A percentile compares a stretch with the other conserved stretches of the same genome.
phyloP scores from a whole-genome alignment of 2,797 vertebrate genomes.

The Danio choprae region DNA sequence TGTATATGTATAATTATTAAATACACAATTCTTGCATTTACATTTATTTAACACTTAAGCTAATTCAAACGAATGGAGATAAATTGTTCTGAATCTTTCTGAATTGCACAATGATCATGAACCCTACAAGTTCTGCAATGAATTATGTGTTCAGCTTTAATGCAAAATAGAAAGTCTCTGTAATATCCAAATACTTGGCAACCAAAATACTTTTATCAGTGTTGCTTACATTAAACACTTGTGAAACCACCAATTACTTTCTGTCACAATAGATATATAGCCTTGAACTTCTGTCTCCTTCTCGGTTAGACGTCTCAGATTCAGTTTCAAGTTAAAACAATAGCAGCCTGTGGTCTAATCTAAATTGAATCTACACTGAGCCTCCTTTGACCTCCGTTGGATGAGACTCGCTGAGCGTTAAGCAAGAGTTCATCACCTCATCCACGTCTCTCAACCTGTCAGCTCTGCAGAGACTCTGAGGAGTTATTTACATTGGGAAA shows the following conservation, averaged over 20 bases:
- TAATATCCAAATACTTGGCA: conserved; percentile 1
- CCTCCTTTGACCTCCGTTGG: conserved; percentile 32
- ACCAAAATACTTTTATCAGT: neutral
- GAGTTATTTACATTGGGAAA: conserved; percentile 48
- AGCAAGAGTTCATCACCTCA: conserved; percentile 49
- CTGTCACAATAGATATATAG: conserved; percentile 29
- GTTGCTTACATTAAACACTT: conserved; percentile 16
- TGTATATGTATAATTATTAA: too few relatives aligned
- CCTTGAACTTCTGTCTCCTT: conserved; percentile 42
- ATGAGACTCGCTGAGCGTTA: conserved; percentile 34
- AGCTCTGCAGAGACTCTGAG: conserved; percentile 35
- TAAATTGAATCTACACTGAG: conserved; percentile 50
- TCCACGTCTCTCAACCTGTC: conserved; percentile 50
- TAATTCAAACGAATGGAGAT: neutral
- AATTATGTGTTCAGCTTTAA: neutral
- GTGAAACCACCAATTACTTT: conserved; percentile 24
- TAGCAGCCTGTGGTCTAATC: conserved; percentile 47
- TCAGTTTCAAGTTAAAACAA: conserved; percentile 53
- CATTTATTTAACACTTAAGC: neutral
- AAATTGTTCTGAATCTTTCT: neutral
- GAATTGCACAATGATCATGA: neutral
- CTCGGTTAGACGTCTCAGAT: conserved; percentile 11
- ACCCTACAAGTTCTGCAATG: neutral
- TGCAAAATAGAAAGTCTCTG: neutral
- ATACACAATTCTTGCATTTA: neutral